A percentile compares a stretch with the other conserved stretches of the same genome.
These are phyloP conservation scores for Apamea anceps DNA, from an alignment of 2,888 invertebrate species.

Conservation along the genomic window DNA sequence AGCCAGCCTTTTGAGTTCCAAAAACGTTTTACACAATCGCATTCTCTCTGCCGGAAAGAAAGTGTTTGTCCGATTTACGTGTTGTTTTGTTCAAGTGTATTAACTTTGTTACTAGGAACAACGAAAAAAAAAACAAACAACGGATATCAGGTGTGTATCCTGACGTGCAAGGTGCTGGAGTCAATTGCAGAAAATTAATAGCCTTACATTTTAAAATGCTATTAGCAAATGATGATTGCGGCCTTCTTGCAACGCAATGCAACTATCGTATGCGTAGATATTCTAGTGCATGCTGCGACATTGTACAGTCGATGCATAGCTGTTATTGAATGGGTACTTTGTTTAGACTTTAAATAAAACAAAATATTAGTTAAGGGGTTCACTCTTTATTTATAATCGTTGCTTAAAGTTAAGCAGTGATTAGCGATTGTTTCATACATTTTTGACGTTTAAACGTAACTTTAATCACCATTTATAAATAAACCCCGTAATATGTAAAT, in stretches of 20 bases:
- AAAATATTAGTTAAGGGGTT: too few relatives aligned
- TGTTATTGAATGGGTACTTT: neutral
- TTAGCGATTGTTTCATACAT: too few relatives aligned
- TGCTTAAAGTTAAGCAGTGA: too few relatives aligned
- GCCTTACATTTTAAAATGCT: constrained; percentile 26
- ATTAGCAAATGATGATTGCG: constrained; percentile 42
- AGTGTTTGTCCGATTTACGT: constrained; percentile 41
- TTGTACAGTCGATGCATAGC: neutral
- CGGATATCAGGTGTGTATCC: constrained; percentile 35
- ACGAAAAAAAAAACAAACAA: constrained; percentile 21
- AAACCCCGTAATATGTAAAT: neutral
- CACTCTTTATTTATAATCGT: too few relatives aligned
- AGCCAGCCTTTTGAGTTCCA: constrained; percentile 54
- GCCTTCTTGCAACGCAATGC: neutral
- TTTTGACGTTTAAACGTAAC: too few relatives aligned
- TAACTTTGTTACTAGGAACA: constrained; percentile 3
- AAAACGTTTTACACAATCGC: constrained; percentile 54
- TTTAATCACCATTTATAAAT: too few relatives aligned
- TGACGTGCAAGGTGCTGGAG: constrained; percentile 29
- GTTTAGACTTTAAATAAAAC: neutral
- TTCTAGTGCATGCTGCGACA: neutral
- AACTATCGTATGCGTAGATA: constrained; percentile 10
- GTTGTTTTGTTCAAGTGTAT: constrained; percentile 26
- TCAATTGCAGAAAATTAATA: constrained; percentile 49
- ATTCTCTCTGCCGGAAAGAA: constrained; percentile 30